Evolutionary conservation across 2,888 invertebrate genomes (phyloP), one percentile per base, ranked within the genome.

Genomic region (Ichneumon xanthorius): DNA sequence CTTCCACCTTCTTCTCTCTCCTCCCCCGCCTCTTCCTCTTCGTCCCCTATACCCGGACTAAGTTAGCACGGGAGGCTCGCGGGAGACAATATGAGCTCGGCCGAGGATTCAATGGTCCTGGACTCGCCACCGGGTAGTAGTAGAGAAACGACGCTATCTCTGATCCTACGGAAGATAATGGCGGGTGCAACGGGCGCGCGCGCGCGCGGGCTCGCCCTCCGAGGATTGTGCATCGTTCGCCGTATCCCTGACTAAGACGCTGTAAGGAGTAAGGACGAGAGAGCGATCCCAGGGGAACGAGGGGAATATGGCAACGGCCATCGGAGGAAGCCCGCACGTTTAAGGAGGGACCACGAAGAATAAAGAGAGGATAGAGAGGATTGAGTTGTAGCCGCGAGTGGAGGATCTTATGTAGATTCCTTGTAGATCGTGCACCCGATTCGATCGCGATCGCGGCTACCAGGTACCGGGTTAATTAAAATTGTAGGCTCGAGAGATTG

Each of bases 391-490:
- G 93, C 93, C 92, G 92, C 92, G 93, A 93, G 94, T 94, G 94
- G 93, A 94, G 94, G 93, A 94, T 94, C 94, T 94, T 94, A 94
- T 94, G 94, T 94, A 94, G 94, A 94, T 94, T 94, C 93, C 94
- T 94, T 94, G 94, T 94, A 94, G 94, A 94, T 94, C 94, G 94
- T 94, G 94, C 94, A 94, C 94, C 94, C 94, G 94, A 94, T 94
- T 94, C 93, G 94, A 94, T 94, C 93, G 94, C 93, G 93, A 94
- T 94, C 94, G 83, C 83, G 92, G 92, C 92, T 92, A 92, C 92
- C 93, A 92, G 92, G 92, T 93, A 93, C 91, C 92, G 92, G 93
- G 92, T 93, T 94, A 94, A 94, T 94, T 94, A 94, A 94, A 94
- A 94, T 94, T 92, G 93, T 93, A 93, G 91, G 90, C 87, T 84